phyloP scores from a whole-genome alignment of 2,888 invertebrate genomes.

The Conistra vaccinii region DNA sequence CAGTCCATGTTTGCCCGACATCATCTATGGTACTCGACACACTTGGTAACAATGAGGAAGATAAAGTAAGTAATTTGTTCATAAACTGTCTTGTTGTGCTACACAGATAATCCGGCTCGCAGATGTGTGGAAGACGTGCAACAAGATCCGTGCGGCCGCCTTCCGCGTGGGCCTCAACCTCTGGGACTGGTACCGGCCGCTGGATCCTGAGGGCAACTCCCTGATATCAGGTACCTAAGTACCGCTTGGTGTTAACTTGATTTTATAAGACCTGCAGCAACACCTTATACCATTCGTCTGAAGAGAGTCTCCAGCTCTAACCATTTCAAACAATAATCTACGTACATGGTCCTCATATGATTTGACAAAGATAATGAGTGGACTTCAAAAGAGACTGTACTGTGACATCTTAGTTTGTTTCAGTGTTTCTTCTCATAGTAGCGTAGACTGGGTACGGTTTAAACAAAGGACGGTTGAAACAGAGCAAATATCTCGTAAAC shows the following conservation, averaged over 20 bases:
- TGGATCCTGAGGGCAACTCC: constrained; percentile 93
- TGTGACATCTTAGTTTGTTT: neutral
- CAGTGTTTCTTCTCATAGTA: neutral
- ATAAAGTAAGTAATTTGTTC: neutral
- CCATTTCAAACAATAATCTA: neutral
- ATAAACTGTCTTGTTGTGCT: neutral
- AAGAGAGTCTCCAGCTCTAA: neutral
- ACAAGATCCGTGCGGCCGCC: constrained; percentile 94
- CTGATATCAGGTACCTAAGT: constrained; percentile 92
- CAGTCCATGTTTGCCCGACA: neutral
- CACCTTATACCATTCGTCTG: neutral
- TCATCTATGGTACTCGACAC: too few species aligned
- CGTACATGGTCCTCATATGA: neutral
- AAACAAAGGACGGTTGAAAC: too few species aligned
- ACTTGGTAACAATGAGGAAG: neutral
- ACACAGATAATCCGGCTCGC: constrained; percentile 89
- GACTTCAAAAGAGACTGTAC: neutral
- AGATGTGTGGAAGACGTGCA: constrained; percentile 95
- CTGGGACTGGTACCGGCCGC: constrained; percentile 92
- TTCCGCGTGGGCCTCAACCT: constrained; percentile 94
- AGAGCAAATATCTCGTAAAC: too few species aligned
- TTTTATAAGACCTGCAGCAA: neutral
- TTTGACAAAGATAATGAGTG: neutral
- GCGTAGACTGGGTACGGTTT: too few species aligned
- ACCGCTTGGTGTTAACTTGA: neutral